Base-by-base conservation (phyloP, 1,140 invertebrate species). In the Cyclina sinensis region DNA sequence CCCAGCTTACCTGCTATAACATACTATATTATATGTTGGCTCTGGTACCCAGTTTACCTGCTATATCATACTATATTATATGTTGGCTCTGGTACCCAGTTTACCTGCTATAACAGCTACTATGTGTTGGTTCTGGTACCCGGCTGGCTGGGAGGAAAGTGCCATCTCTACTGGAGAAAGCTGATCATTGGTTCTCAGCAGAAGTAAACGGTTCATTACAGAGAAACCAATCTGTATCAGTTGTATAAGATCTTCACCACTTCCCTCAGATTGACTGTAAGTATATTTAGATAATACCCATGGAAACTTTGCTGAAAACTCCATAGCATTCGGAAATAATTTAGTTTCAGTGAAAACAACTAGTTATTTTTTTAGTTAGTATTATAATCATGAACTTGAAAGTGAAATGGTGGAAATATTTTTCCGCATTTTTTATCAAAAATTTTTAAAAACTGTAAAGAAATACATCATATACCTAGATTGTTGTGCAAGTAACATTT, bases 41-140 rank as follows among this genome's bases (percentile, higher is more conserved):
- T n/a, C n/a, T n/a, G n/a, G n/a, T n/a, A n/a, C n/a, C n/a, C n/a
- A n/a, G n/a, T n/a, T n/a, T n/a, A n/a, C n/a, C n/a, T n/a, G n/a
- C n/a, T n/a, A n/a, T n/a, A n/a, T n/a, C n/a, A n/a, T n/a, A n/a
- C n/a, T n/a, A n/a, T 54, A 18, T 35, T 30, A 65, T 30, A 65
- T 65, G 59, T n/a, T 30, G 14, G 32, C 90, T 91, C 80, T 93
- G 90, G 12, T 88, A 85, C 16, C 95, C 65, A 68, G 39, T 74
- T 18, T 65, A 80, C 85, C 85, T 80, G 86, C 86, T 0, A 98
- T 97, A 0, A 97, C 97, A 0, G 98, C 97, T 27, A 98, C 97
- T 88, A 94, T 91, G 76, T 96, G 95, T 51, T 95, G 95, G 37
- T 92, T 92, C 86, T 93, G 91, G 16, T 89, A 88, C 18, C 95